Evolutionary conservation across 2,888 invertebrate species (phyloP).

Genomic region (Thymelicus sylvestris): DNA sequence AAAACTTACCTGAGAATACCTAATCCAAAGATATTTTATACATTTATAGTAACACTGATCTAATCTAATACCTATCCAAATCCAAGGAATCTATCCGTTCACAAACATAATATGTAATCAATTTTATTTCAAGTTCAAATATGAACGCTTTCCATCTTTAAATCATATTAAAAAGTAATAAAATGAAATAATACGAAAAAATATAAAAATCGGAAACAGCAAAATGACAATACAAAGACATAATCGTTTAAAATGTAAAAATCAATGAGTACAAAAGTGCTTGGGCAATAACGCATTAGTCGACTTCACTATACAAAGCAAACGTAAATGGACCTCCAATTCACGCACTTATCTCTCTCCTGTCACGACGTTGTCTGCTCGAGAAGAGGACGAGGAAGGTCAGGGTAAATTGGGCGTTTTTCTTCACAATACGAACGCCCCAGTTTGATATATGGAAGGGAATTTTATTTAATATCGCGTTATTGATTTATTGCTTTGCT

Average conservation of each 20-base stretch:
- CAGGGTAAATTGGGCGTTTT: slow-evolving; percentile 60
- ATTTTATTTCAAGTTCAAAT: too few species aligned
- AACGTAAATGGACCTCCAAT: slow-evolving; percentile 48
- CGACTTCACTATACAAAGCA: slow-evolving; percentile 63
- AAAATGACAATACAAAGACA: slow-evolving; percentile 16
- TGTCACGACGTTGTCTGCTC: slow-evolving; percentile 37
- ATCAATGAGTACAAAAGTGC: slow-evolving; percentile 69
- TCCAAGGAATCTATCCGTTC: too few species aligned
- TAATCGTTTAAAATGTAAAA: slow-evolving; percentile 36
- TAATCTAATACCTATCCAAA: too few species aligned
- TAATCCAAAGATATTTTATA: too few species aligned
- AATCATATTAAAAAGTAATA: background rate
- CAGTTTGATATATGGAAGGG: slow-evolving; percentile 69
- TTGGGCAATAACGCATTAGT: slow-evolving; percentile 71
- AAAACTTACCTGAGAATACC: too few species aligned
- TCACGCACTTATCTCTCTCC: slow-evolving; percentile 19
- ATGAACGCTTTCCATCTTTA: too few species aligned
- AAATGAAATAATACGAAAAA: background rate
- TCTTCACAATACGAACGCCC: slow-evolving; percentile 58
- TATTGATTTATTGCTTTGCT: slow-evolving; percentile 75
- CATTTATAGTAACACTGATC: too few species aligned
- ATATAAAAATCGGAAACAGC: background rate
- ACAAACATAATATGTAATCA: too few species aligned
- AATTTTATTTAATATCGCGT: slow-evolving; percentile 79
- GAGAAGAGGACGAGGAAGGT: slow-evolving; percentile 46